These are phyloP conservation scores for Lapara coniferarum DNA, from an alignment of 2,888 invertebrate species.

Conservation along the genomic window DNA sequence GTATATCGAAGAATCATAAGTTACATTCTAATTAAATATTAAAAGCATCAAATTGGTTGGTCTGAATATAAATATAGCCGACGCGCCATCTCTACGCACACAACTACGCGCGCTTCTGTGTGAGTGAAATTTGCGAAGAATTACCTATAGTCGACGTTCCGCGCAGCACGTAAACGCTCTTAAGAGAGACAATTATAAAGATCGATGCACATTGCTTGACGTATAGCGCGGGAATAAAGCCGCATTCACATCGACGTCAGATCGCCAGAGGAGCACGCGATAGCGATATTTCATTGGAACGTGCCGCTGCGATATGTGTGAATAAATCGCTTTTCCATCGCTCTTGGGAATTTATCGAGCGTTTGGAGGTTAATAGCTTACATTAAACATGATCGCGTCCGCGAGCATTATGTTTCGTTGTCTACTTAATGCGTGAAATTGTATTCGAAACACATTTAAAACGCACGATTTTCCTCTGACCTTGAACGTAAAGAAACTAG, in stretches of 20 bases:
- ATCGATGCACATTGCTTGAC: background rate
- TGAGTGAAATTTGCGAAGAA: no score
- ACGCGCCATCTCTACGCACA: no score
- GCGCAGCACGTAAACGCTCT: no score
- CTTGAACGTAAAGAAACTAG: background rate
- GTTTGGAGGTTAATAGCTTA: conserved; percentile 62
- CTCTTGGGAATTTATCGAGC: conserved; percentile 61
- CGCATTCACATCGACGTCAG: conserved; percentile 28
- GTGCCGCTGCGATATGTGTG: conserved; percentile 47
- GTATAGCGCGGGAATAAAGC: conserved; percentile 31
- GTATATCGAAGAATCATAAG: no score
- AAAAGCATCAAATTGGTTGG: no score
- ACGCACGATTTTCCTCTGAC: background rate
- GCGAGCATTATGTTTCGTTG: conserved; percentile 29
- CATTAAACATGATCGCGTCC: conserved; percentile 63
- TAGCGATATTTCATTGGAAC: conserved; percentile 37
- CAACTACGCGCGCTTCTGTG: no score
- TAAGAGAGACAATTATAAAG: background rate
- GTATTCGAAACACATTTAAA: background rate
- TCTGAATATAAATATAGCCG: no score
- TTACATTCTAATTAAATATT: no score
- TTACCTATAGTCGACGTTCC: no score
- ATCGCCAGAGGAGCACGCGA: conserved; percentile 35
- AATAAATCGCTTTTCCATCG: conserved; percentile 70
- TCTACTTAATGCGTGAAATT: conserved; percentile 3